Conservation (phyloP, 37 sponge, comb jelly and placozoan species). For the Theonella swinhoei region DNA sequence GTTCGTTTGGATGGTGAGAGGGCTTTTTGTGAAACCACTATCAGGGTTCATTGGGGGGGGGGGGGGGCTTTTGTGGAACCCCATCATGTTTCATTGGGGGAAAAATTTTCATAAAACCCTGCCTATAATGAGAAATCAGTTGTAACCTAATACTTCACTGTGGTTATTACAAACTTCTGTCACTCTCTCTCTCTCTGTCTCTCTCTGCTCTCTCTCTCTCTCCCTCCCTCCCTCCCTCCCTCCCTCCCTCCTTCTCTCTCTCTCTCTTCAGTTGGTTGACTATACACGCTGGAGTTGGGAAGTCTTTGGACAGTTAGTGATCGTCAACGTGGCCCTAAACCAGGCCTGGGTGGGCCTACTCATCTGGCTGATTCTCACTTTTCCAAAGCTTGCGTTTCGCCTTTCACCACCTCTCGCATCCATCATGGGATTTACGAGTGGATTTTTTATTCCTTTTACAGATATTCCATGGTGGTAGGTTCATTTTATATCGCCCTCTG, state of each 20-base stretch:
- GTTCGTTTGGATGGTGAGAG: too few relatives aligned
- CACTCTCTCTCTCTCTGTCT: background rate
- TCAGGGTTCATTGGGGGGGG: too few relatives aligned
- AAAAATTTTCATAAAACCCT: too few relatives aligned
- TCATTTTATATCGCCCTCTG: background rate
- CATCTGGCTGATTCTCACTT: constrained; percentile 42
- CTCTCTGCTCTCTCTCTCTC: background rate
- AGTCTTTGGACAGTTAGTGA: constrained; percentile 35
- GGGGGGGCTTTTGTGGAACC: too few relatives aligned
- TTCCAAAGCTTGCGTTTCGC: constrained; percentile 39
- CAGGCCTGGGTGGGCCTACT: constrained; percentile 76
- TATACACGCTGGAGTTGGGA: background rate
- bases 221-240: constrained; percentile 2
- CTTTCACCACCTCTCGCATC: constrained; percentile 70
- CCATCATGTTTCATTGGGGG: too few relatives aligned
- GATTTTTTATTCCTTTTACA: constrained; percentile 65
- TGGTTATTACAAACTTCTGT: too few relatives aligned
- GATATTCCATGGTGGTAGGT: constrained; percentile 57
- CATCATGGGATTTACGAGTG: constrained; percentile 76
- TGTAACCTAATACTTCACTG: too few relatives aligned
- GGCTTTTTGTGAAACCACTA: too few relatives aligned
- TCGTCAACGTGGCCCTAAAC: constrained; percentile 72
- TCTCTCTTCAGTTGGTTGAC: constrained; percentile 34
- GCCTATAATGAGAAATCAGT: too few relatives aligned
- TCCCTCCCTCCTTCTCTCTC: background rate